A percentile compares a stretch with the other conserved stretches of the same genome.
Evolutionary conservation across 1,140 invertebrate species (phyloP).

Genomic region (Geopemphigus sp.): DNA sequence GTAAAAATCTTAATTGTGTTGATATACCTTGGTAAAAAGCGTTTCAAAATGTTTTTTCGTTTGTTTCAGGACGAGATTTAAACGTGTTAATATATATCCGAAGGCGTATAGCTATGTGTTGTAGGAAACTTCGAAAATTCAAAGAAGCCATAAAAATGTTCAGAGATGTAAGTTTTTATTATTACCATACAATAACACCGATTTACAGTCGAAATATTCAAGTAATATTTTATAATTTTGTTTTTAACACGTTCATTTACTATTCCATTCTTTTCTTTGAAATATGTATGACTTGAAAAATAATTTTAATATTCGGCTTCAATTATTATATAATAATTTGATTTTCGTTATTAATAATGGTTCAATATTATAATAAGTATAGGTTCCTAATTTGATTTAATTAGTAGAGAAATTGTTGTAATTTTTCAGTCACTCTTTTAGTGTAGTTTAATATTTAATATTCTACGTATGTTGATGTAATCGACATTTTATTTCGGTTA

Average conservation of each 20-base stretch:
- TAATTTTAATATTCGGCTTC: no score
- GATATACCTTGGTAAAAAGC: background rate
- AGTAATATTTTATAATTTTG: no score
- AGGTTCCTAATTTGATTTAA: background rate
- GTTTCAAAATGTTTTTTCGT: background rate
- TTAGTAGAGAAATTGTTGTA: background rate
- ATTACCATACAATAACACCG: background rate
- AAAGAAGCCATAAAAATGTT: slow-evolving; percentile 98
- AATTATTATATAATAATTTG: background rate
- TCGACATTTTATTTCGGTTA: no score
- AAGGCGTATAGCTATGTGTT: slow-evolving; percentile 93
- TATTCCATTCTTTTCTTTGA: no score
- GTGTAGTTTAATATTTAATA: no score
- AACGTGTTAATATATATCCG: slow-evolving; percentile 96
- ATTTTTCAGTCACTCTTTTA: background rate
- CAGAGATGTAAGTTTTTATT: slow-evolving; percentile 68
- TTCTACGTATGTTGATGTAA: no score
- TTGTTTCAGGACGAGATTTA: slow-evolving; percentile 71
- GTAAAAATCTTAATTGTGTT: background rate
- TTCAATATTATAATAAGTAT: background rate
- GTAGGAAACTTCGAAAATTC: slow-evolving; percentile 85
- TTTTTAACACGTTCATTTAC: no score
- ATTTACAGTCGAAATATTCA: no score
- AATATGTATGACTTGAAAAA: no score
- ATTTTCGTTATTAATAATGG: background rate